These are phyloP conservation scores for Sisyra nigra DNA, from an alignment of 2,888 invertebrate species.

Conservation along the genomic window DNA sequence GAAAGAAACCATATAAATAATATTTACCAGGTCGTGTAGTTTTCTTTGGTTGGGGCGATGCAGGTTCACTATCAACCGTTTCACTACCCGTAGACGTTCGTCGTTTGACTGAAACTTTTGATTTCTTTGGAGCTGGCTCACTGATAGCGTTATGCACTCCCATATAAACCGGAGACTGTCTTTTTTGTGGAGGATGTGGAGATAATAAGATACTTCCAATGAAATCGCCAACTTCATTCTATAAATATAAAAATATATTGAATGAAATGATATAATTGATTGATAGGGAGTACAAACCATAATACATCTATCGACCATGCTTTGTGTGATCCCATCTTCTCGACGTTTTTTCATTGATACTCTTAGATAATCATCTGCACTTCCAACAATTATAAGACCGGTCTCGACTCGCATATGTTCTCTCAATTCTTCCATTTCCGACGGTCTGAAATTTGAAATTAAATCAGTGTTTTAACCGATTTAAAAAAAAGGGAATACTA, in stretches of 20 bases:
- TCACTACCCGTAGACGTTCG: constrained; percentile 32
- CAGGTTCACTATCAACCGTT: constrained; percentile 31
- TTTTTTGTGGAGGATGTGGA: constrained; percentile 37
- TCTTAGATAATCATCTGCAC: constrained; percentile 58
- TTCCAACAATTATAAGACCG: constrained; percentile 59
- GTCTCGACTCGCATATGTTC: constrained; percentile 63
- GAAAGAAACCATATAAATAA: no score
- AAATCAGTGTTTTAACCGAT: neutral
- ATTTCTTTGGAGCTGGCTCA: constrained; percentile 15
- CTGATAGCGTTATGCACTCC: constrained; percentile 19
- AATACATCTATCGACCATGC: constrained; percentile 62
- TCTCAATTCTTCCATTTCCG: constrained; percentile 61
- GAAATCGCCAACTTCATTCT: constrained; percentile 52
- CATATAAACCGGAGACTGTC: constrained; percentile 22
- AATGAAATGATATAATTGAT: neutral
- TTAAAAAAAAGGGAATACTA: neutral
- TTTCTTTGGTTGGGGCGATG: constrained; percentile 29
- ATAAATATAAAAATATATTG: constrained; percentile 7
- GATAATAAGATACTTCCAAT: constrained; percentile 38
- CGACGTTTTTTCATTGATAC: constrained; percentile 52
- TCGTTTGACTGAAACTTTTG: constrained; percentile 27
- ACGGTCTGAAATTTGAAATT: constrained; percentile 33
- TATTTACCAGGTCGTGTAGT: constrained; percentile 22
- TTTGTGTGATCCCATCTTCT: constrained; percentile 60
- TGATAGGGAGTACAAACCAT: constrained; percentile 28